Evolutionary conservation across 2,888 invertebrate genomes (phyloP).

Genomic region (Calameuta idolon): DNA sequence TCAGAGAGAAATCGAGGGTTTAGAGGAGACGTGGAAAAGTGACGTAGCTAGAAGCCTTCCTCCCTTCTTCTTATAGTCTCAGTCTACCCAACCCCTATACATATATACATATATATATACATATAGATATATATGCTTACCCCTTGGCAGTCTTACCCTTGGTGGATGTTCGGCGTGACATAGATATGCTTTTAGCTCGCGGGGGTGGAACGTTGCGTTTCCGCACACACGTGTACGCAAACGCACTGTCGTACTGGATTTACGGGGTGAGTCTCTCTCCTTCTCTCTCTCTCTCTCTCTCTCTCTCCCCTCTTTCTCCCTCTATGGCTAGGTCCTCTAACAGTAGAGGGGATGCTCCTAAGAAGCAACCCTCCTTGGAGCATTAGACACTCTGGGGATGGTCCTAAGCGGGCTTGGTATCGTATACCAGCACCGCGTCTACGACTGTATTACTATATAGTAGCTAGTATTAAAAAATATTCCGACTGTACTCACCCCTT

Average conservation of each 20-base stretch:
- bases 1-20: background rate
- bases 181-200: conserved; percentile 66
- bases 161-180: conserved; percentile 55
- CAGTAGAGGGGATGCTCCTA: background rate
- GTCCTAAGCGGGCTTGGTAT: background rate
- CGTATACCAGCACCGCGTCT: background rate
- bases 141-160: background rate
- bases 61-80: conserved; percentile 24
- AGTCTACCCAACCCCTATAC: conserved; percentile 26
- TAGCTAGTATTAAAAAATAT: background rate
- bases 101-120: background rate
- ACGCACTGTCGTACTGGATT: conserved; percentile 11
- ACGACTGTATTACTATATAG: background rate
- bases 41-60: conserved; percentile 30
- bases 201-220: conserved; percentile 55
- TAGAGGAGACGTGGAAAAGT: conserved; percentile 19
- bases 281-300: too few relatives aligned
- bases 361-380: conserved; percentile 2
- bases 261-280: background rate
- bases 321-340: background rate
- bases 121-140: background rate
- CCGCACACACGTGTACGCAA: conserved; percentile 47
- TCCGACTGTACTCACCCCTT: background rate
- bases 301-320: too few relatives aligned
- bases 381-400: background rate